A percentile compares a stretch with the other conserved stretches of the same genome.
These are phyloP conservation scores for Drosophila ercepeae DNA, from an alignment of 1,140 invertebrate genomes.

Conservation along the genomic window DNA sequence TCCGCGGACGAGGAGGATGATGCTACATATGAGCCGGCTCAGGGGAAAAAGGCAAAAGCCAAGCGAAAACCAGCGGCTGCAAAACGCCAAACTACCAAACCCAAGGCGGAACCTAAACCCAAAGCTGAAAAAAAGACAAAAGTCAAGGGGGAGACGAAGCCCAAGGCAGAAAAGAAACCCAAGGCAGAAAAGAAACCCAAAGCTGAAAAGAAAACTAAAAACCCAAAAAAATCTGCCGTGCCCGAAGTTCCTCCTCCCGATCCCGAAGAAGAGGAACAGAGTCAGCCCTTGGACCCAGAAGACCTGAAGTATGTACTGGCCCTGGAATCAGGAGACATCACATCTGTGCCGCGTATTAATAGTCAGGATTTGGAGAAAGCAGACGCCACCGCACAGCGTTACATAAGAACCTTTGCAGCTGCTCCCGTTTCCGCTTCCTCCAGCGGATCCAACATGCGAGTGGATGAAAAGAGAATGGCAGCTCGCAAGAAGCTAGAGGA, in stretches of 20 bases:
- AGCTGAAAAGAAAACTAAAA: constrained; percentile 9
- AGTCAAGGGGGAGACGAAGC: constrained; percentile 43
- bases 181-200: constrained; percentile 36
- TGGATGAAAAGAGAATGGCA: constrained; percentile 73
- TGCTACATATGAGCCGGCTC: constrained; percentile 52
- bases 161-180: constrained; percentile 52
- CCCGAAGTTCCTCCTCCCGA: background rate
- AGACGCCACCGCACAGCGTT: constrained; percentile 65
- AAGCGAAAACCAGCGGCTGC: constrained; percentile 27
- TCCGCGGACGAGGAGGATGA: constrained; percentile 65
- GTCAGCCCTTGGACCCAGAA: constrained; percentile 56
- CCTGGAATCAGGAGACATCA: constrained; percentile 71
- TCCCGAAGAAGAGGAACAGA: constrained; percentile 27
- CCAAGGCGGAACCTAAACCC: constrained; percentile 45
- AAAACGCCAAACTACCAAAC: constrained; percentile 19
- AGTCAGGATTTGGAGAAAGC: constrained; percentile 60
- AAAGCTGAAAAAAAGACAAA: constrained; percentile 46
- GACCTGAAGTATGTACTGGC: constrained; percentile 75
- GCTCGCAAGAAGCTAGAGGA: constrained; percentile 86
- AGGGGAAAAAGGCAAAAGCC: constrained; percentile 18
- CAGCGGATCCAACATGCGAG: background rate
- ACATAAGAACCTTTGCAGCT: constrained; percentile 58
- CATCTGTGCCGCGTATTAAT: constrained; percentile 68
- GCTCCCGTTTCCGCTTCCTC: background rate
- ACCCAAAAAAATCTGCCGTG: constrained; percentile 2